Evolutionary conservation across 2,113 vertebrate genomes (phyloP).

Genomic region (Clarias macrocephalus): DNA sequence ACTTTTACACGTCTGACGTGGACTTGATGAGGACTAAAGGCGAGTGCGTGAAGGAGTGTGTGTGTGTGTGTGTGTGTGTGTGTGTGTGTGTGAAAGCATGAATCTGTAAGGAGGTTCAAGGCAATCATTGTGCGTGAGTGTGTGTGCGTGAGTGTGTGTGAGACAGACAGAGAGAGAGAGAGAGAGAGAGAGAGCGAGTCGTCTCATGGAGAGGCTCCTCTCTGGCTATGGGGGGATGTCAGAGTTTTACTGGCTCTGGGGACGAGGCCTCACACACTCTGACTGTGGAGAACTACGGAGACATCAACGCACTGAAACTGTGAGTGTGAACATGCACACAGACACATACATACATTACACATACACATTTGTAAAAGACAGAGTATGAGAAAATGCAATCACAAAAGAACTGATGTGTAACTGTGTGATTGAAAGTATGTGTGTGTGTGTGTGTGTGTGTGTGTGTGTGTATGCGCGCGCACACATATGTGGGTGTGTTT

Average conservation of each 20-base stretch:
- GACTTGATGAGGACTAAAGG: slow-evolving; percentile 14
- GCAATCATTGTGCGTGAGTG: neutral
- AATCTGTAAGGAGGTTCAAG: neutral
- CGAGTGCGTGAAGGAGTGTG: neutral
- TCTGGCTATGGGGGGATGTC: slow-evolving; percentile 56
- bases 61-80: neutral
- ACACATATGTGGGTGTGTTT: neutral
- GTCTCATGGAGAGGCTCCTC: slow-evolving; percentile 45
- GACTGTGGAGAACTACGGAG: slow-evolving; percentile 47
- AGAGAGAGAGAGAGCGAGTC: neutral
- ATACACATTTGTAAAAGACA: neutral
- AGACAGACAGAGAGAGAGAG: too few relatives aligned
- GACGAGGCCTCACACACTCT: slow-evolving; percentile 51
- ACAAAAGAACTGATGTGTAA: neutral
- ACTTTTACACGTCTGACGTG: slow-evolving; percentile 10
- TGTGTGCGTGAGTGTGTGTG: neutral
- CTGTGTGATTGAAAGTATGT: neutral
- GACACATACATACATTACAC: slow-evolving; percentile 1
- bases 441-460: neutral
- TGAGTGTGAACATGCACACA: slow-evolving; percentile 39
- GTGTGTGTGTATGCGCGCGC: neutral
- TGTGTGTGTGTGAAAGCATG: slow-evolving; percentile 4
- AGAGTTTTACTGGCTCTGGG: slow-evolving; percentile 53
- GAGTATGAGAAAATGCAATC: slow-evolving; percentile 13
- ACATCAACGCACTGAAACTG: slow-evolving; percentile 51